Percentiles rank a stretch among this genome's conserved stretches.
Conservation (phyloP, 2,113 vertebrate species). For the Percopsis transmontana region DNA sequence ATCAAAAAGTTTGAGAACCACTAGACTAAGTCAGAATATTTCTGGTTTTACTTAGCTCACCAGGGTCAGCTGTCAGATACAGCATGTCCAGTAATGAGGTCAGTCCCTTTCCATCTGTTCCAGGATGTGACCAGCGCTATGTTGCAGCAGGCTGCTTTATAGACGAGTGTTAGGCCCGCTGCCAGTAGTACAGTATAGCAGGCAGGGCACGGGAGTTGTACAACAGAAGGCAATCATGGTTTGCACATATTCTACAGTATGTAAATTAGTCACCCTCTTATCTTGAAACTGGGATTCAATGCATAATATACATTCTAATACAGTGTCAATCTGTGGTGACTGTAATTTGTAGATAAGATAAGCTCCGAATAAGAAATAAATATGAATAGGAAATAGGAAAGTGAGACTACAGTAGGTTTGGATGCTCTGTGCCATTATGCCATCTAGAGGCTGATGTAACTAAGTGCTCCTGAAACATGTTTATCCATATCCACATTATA, state of each 20-base stretch:
- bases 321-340: not conserved
- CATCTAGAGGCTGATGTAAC: constrained; percentile 57
- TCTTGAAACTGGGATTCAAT: not conserved
- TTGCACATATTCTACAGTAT: not conserved
- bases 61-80: not conserved
- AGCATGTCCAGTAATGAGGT: constrained; percentile 5
- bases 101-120: constrained; percentile 4
- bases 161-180: constrained; percentile 10
- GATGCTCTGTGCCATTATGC: constrained; percentile 38
- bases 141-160: constrained; percentile 19
- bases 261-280: not conserved
- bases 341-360: constrained; percentile 11
- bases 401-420: not conserved
- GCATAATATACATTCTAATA: not conserved
- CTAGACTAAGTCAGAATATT: no score
- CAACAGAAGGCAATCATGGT: constrained; percentile 13
- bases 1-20: no score
- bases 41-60: constrained; percentile 8
- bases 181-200: not conserved
- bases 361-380: not conserved
- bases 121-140: not conserved
- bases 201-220: not conserved
- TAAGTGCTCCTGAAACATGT: constrained; percentile 15
- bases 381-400: not conserved
- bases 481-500: not conserved